A percentile compares a stretch with the other conserved stretches of the same genome.
phyloP scores from a whole-genome alignment of 2,888 invertebrate genomes.

The Caenorhabditis doughertyi region DNA sequence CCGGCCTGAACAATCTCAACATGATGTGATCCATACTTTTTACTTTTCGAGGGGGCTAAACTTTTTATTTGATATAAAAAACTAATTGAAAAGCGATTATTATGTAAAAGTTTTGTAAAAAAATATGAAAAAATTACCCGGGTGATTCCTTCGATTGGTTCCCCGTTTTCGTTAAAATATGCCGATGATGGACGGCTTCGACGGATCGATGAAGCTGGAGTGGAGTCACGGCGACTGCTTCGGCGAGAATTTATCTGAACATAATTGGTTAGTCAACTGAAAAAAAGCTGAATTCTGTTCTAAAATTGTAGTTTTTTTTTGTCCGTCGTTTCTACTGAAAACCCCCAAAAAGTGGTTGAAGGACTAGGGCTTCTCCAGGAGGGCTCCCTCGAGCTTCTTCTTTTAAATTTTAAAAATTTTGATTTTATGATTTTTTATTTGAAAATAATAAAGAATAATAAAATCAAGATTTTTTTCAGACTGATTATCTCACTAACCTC shows the following conservation, averaged over 20 bases:
- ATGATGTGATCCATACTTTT: conserved; percentile 65
- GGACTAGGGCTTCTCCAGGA: too few species aligned
- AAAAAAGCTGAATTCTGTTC: too few species aligned
- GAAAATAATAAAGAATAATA: too few species aligned
- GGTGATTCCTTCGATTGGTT: conserved; percentile 51
- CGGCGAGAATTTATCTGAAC: conserved; percentile 60
- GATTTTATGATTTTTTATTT: too few species aligned
- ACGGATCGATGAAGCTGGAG: conserved; percentile 55
- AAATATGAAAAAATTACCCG: conserved; percentile 18
- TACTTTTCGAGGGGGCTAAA: conserved; percentile 58
- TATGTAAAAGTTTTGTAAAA: not conserved
- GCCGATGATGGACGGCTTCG: conserved; percentile 64
- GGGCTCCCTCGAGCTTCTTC: too few species aligned
- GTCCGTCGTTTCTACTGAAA: too few species aligned
- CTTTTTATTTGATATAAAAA: not conserved
- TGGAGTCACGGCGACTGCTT: conserved; percentile 60
- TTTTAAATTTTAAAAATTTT: too few species aligned
- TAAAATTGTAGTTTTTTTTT: too few species aligned
- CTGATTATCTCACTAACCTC: conserved; percentile 22
- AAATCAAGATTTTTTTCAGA: not conserved
- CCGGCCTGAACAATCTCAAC: conserved; percentile 49
- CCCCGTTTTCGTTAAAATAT: conserved; percentile 56
- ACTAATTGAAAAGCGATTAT: too few species aligned
- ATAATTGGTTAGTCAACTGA: too few species aligned
- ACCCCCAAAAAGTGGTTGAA: too few species aligned